A percentile compares a stretch with the other conserved stretches of the same genome.
Conservation (phyloP, 2,888 invertebrate genomes). For the Rutpela maculata region DNA sequence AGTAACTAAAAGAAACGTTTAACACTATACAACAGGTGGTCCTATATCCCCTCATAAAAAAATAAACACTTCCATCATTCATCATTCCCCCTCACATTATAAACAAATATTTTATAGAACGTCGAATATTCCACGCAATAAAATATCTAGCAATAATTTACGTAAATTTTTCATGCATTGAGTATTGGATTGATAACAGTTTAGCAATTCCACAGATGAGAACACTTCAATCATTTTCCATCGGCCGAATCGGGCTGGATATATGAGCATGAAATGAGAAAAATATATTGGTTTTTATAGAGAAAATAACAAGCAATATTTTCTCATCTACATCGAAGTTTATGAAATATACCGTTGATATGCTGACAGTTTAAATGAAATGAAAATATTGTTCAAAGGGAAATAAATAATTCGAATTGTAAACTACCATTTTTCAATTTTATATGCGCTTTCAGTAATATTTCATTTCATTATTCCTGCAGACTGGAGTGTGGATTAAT, state of each 20-base stretch:
- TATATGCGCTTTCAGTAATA: not conserved
- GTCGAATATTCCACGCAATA: conserved; percentile 15
- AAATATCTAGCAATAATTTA: conserved; percentile 31
- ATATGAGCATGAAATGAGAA: conserved; percentile 47
- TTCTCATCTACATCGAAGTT: conserved; percentile 23
- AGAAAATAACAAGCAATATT: conserved; percentile 16
- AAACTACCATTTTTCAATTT: conserved; percentile 10
- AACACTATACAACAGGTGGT: conserved; percentile 22
- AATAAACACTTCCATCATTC: conserved; percentile 18
- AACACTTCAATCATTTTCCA: conserved; percentile 48
- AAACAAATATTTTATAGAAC: conserved; percentile 32
- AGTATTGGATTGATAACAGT: conserved; percentile 33
- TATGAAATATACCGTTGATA: conserved; percentile 24
- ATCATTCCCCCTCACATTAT: conserved; percentile 13
- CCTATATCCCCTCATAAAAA: not conserved
- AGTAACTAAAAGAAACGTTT: not conserved
- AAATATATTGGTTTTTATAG: conserved; percentile 52
- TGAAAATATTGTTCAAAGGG: conserved; percentile 14
- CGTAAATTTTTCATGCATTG: conserved; percentile 4
- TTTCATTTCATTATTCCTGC: not conserved
- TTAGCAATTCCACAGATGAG: conserved; percentile 35
- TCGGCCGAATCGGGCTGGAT: conserved; percentile 44
- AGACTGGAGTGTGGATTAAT: not conserved
- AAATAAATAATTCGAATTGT: conserved; percentile 8
- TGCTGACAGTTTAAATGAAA: conserved; percentile 25